Base-by-base conservation (phyloP, 2,888 invertebrate species). In the Thera britannica region DNA sequence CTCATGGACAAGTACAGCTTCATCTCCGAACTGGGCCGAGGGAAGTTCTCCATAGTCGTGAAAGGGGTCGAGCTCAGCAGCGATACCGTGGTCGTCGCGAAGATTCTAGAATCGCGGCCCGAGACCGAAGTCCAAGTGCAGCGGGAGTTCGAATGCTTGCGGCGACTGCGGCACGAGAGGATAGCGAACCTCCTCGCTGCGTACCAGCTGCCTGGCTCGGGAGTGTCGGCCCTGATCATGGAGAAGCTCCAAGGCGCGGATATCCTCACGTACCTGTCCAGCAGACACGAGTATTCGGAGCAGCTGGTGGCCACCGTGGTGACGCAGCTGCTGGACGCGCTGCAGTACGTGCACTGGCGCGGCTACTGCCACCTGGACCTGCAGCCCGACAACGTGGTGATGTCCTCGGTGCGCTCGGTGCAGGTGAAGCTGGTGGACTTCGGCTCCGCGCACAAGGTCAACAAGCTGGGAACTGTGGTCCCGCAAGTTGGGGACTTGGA, bases 291-390 rank as follows among this genome's bases (percentile, higher is more conserved):
- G 79, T 99, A 98, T 89, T 96, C 96, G 0, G 99, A 99, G 88
- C 98, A 99, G 88, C 96, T 97, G 88, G 98, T 99, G 0, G 97
- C 98, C 0, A 96, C 96, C 1, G 96, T 98, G 36, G 95, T 99
- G 54, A 95, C 96, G 2, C 99, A 99, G 92, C 92, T 98, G 0
- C 90, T 98, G 66, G 98, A 98, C 82, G 99, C 96, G 0, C 92
- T 99, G 0, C 98, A 99, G 89, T 99, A 98, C 88, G 93, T 99
- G 52, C 99, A 99, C 88, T 98, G 98, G 97, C 95, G 98, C 79
- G 98, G 98, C 2, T 96, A 96, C 76, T 97, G 97, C 77, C 98
- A 98, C 86, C 90, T 98, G 71, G 97, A 98, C 86, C 93, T 99
- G 59, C 98, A 99, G 87, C 99, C 99, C 0, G 98, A 98, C 84